A percentile compares a stretch with the other conserved stretches of the same genome.
phyloP scores from a whole-genome alignment of 1,140 invertebrate species.

The Chelonus insularis region DNA sequence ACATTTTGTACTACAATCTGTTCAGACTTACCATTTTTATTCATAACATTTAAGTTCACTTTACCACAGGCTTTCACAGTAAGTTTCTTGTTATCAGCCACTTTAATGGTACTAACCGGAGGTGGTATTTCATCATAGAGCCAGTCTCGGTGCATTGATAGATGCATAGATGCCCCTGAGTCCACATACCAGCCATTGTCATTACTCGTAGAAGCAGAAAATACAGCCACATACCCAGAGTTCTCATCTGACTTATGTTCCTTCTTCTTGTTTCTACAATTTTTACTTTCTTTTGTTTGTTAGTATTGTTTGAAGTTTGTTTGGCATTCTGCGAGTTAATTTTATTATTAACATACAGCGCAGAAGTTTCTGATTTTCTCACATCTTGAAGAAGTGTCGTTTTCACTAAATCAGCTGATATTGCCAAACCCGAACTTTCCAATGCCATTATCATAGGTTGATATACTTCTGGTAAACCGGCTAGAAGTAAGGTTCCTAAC shows the following conservation, averaged over 20 bases:
- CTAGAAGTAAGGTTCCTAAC: constrained; percentile 46
- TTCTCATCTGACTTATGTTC: not conserved
- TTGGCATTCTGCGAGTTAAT: not conserved
- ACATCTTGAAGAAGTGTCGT: constrained; percentile 53
- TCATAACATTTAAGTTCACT: not conserved
- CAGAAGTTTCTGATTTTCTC: not conserved
- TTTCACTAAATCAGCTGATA: constrained; percentile 50
- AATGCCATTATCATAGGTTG: constrained; percentile 54
- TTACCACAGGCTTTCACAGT: not conserved
- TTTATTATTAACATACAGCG: too few species aligned
- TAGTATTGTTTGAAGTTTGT: constrained; percentile 13
- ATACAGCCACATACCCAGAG: not conserved
- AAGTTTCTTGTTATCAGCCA: constrained; percentile 5
- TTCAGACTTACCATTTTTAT: not conserved
- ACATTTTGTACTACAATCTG: constrained; percentile 17
- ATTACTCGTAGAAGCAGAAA: too few species aligned
- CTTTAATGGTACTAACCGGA: not conserved
- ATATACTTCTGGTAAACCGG: constrained; percentile 47
- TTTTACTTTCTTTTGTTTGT: constrained; percentile 8
- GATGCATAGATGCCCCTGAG: constrained; percentile 15
- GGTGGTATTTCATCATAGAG: too few species aligned
- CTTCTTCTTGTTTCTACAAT: not conserved
- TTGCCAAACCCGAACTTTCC: constrained; percentile 42
- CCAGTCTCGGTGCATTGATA: not conserved
- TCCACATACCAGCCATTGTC: constrained; percentile 12